Percentiles rank a stretch among this genome's conserved stretches.
phyloP scores from a whole-genome alignment of 2,888 invertebrate genomes.

The Dryobotodes eremita region DNA sequence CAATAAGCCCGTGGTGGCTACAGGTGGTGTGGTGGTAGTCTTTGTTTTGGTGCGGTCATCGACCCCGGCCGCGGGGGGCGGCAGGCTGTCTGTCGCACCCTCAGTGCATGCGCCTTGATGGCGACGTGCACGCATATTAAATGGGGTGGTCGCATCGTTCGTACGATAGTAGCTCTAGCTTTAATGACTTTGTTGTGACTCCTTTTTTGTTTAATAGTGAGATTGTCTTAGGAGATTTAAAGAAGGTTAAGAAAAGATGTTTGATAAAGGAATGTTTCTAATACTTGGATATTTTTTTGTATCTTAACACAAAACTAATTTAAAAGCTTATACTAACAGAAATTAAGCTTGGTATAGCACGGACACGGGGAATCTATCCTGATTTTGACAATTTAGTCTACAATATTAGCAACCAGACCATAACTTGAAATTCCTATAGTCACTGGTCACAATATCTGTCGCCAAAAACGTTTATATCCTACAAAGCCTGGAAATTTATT shows the following conservation, averaged over 20 bases:
- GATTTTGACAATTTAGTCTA: background rate
- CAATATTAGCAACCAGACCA: background rate
- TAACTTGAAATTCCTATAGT: background rate
- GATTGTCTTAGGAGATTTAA: background rate
- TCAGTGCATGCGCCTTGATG: conserved; percentile 74
- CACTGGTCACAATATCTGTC: background rate
- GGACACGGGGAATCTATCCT: background rate
- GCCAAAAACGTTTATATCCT: background rate
- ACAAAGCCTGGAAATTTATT: background rate
- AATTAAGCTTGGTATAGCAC: background rate
- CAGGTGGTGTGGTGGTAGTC: conserved; percentile 82
- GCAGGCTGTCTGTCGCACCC: conserved; percentile 83
- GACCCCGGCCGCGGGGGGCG: conserved; percentile 77
- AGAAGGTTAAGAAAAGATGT: background rate
- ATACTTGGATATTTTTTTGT: background rate
- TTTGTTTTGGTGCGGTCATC: conserved; percentile 87
- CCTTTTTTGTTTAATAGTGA: conserved; percentile 10
- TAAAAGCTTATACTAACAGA: background rate
- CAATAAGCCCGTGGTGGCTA: conserved; percentile 66
- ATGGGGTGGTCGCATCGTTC: conserved; percentile 55
- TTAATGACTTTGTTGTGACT: conserved; percentile 24
- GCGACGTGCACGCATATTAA: conserved; percentile 69
- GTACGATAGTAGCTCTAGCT: conserved; percentile 12
- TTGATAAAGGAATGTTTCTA: background rate
- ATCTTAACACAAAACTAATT: background rate